Evolutionary conservation across 2,113 vertebrate species (phyloP).

Genomic region (Cebus imitator): DNA sequence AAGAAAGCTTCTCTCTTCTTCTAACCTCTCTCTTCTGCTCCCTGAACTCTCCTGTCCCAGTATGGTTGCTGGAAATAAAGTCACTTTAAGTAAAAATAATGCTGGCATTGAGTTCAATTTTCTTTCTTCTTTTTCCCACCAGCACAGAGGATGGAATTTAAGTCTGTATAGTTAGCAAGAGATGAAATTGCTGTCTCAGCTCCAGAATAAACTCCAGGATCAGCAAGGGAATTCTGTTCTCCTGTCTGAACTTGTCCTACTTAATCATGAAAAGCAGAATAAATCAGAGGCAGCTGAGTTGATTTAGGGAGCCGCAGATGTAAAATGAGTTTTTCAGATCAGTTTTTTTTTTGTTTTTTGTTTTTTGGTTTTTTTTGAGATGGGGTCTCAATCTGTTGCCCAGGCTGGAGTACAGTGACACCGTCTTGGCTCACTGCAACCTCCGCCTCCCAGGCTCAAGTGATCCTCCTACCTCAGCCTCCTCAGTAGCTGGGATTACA

Average conservation of each 20-base stretch:
- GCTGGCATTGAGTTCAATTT: background rate
- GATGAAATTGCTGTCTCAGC: background rate
- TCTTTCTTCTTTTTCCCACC: background rate
- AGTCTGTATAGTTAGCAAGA: background rate
- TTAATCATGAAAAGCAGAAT: background rate
- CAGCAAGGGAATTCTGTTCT: background rate
- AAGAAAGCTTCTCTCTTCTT: background rate
- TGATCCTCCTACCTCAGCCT: no score
- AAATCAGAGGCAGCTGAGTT: background rate
- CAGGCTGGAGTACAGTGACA: no score
- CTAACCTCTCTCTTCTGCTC: background rate
- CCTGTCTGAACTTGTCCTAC: background rate
- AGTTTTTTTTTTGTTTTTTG: no score
- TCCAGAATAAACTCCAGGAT: background rate
- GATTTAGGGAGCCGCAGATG: background rate
- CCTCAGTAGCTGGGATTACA: no score
- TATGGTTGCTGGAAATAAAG: background rate
- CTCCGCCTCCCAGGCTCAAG: no score
- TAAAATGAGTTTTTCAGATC: background rate
- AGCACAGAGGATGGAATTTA: background rate
- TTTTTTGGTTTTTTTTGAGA: no score
- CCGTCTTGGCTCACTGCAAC: no score
- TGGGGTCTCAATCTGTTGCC: no score
- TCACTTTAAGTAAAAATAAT: slow-evolving; percentile 9
- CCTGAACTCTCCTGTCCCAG: background rate